A percentile compares a stretch with the other conserved stretches of the same genome.
Conservation (phyloP, 2,797 vertebrate genomes). For the Gymnocypris eckloni region DNA sequence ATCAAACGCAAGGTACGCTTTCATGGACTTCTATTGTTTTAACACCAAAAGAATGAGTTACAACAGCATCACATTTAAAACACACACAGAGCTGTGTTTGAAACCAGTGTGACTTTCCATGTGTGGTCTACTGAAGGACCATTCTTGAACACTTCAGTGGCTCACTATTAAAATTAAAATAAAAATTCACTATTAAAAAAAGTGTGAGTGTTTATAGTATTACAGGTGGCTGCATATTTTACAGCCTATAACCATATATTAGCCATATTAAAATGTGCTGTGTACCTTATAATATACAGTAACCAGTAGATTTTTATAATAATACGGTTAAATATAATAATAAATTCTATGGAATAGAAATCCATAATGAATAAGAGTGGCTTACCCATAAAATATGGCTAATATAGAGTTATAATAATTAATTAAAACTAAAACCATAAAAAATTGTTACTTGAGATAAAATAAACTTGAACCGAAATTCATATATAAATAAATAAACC, state of each 20-base stretch:
- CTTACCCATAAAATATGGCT: neutral
- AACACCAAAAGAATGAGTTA: neutral
- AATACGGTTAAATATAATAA: neutral
- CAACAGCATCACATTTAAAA: neutral
- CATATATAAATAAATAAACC: no score
- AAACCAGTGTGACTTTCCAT: neutral
- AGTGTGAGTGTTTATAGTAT: neutral
- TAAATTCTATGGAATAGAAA: neutral
- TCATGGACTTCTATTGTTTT: neutral
- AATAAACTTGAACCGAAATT: no score
- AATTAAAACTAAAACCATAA: no score
- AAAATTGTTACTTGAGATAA: no score
- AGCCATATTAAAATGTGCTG: neutral
- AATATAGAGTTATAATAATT: no score
- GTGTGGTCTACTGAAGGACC: neutral
- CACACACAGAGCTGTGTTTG: neutral
- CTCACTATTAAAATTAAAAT: no score
- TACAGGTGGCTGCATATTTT: neutral
- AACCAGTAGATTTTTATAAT: neutral
- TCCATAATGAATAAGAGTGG: no score
- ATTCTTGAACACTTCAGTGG: neutral
- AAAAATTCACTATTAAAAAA: neutral
- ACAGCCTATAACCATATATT: neutral
- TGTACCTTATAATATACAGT: neutral
- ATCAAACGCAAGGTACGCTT: constrained; percentile 90